Evolutionary conservation across 2,797 vertebrate genomes (phyloP), one percentile per base, ranked within the genome.

Genomic region (Spea hammondii): DNA sequence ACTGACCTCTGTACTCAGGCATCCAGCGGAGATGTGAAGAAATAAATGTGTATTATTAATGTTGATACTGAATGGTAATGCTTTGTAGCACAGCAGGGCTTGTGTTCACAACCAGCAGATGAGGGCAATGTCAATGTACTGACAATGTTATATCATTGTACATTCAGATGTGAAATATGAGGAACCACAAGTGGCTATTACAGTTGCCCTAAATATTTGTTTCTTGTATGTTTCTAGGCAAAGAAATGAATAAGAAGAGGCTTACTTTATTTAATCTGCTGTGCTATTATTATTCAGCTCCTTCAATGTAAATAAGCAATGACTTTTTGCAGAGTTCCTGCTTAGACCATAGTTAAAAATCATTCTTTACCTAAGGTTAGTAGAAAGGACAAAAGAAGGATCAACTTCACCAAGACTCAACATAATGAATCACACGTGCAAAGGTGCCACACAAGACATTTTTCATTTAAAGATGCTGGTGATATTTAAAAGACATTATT

Each of bases 41-140:
- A 77, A 77, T 81, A 55, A 81, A 77, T 81, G 79, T 73, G 74
- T 73, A 77, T 77, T 77, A 81, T 77, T 81, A 76, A 77, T 81
- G 64, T 65, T 81, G 60, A 76, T 73, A 51, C 54, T 55, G 79
- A 81, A 81, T 73, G 65, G 69, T 72, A 81, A 81, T 81, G 79
- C 79, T 81, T 73, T 54, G 55, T 60, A 77, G 60, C 79, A 77
- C 79, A 81, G 79, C 79, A 47, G 79, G 79, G 65, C 53, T 81
- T 73, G 66, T 77, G 60, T 76, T 76, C 74, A 81, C 49, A 72
- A 72, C 70, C 70, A 81, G 79, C 74, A 69, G 65, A 32, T 51
- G 65, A 81, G 74, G 67, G 64, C 70, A 81, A 73, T 77, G 74
- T 81, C 79, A 81, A 81, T 81, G 74, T 68, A 76, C 60, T 77